Percentiles rank a stretch among this genome's conserved stretches.
These are phyloP conservation scores for Glossophaga mutica DNA, from an alignment of 2,797 vertebrate genomes.

Conservation along the genomic window DNA sequence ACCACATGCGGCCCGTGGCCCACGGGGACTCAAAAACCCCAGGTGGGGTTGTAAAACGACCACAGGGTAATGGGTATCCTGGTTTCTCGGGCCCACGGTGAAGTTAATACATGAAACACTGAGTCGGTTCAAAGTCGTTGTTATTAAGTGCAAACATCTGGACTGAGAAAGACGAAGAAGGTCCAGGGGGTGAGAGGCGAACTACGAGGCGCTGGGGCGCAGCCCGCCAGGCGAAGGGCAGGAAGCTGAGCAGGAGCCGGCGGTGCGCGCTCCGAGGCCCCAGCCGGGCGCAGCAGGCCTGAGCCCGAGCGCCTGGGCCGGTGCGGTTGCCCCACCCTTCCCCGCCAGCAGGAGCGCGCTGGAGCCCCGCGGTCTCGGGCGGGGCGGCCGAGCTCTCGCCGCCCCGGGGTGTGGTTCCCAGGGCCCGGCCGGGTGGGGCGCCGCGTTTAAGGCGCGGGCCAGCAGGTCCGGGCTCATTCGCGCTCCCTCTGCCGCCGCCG, in stretches of 20 bases:
- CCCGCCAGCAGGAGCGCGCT: background rate
- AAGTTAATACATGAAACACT: background rate
- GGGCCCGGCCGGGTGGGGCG: slow-evolving; percentile 1
- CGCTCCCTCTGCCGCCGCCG: background rate
- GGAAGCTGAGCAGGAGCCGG: rapidly evolving
- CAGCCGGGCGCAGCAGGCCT: rapidly evolving
- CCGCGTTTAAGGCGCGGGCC: slow-evolving; percentile 20
- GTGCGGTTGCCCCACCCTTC: background rate
- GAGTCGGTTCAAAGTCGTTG: background rate
- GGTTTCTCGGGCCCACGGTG: background rate
- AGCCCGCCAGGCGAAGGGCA: rapidly evolving
- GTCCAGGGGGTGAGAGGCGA: background rate
- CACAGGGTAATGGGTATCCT: background rate
- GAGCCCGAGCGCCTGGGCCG: rapidly evolving
- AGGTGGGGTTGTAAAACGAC: background rate
- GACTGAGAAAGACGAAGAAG: background rate
- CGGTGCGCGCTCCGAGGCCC: background rate
- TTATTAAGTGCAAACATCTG: background rate
- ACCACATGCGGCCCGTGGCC: background rate
- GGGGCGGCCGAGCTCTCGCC: background rate
- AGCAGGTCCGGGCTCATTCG: background rate
- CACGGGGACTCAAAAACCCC: background rate
- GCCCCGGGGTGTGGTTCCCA: slow-evolving; percentile 59
- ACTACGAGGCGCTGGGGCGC: background rate
- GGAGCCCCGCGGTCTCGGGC: background rate